Evolutionary conservation across 2,797 vertebrate genomes (phyloP), one percentile per base, ranked within the genome.

Genomic region (Chiroxiphia lanceolata): DNA sequence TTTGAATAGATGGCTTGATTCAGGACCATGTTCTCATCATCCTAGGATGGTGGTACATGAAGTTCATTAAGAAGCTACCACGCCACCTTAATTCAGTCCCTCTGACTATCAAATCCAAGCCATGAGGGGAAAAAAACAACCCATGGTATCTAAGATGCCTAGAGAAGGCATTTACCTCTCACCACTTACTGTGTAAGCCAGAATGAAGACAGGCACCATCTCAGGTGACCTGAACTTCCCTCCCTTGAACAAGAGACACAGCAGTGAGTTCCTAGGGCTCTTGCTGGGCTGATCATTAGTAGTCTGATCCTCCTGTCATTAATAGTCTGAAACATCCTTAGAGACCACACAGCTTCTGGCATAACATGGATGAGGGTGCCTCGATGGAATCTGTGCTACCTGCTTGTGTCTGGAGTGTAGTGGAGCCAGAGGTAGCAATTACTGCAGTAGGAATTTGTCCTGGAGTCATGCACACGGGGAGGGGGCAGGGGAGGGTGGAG

Each of bases 401-500:
- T 79, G 50, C 63, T 56, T 1, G 0, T 12, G 31, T 25, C 83
- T 83, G 60, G 2, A 5, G 14, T 3, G 40, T 40, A 4, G 2
- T 3, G 2, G 69, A 51, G 48, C 45, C 61, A 57, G 65, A 80
- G 44, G 65, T 6, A 53, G 61, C 48, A 82, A 76, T 36, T 57
- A 90, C 47, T 42, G 53, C 65, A 31, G 33, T 0, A 0, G 76
- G 40, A 80, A 65, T 75, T 74, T 44, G 16, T 40, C 77, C 83
- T 13, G 69, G 45, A 91, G 72, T 18, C 45, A 29, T 0, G 2
- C 33, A 18, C 2, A 0, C 33, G 26, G 31, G 22, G 31, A 15
- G n/a, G 17, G 48, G 17, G 29, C 29, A 53, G 29, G 51, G 51
- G 5, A 31, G 3, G 47, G 15, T 0, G 0, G 1, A 54, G 75